Evolutionary conservation across 35 echinoderm and acorn worm genomes (phyloP), one percentile per base, ranked within the genome.

Genomic region (Ophiothrix spiculata): DNA sequence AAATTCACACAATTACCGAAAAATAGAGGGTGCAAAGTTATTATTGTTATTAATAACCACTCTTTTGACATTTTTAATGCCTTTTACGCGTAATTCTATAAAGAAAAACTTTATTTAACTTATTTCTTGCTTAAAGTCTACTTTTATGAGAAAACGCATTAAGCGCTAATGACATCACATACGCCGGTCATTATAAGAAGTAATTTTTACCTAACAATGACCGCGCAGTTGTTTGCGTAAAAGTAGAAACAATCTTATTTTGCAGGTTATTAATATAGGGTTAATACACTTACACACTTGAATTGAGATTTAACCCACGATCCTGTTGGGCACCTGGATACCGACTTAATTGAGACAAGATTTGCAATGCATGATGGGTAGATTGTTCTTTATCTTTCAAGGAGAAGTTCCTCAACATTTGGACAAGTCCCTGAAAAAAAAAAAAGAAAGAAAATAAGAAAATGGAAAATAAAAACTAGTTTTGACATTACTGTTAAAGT

Each of bases 381-480:
- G 75, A 81, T 64, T 98, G 91, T 56, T 98, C 91, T 40, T 82
- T 84, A 33, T 90, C 85, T 31, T 98, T 98, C 74, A 98, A 28
- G 0, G 88, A 83, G 34, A 87, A 90, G 36, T 74, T 91, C 19
- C 87, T 40, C 32, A 98, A 79, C 38, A 98, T 73, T 10, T 73
- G 56, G 1, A 98, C 81, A 49, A 98, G 77, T 33, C 93, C 91
- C 95, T 98, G 75, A 4, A 82, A 77, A 81, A 12, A 36, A 81
- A 37, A 77, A 49, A n/a, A n/a, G n/a, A n/a, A n/a, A n/a, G n/a
- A n/a, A n/a, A n/a, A n/a, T n/a, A n/a, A n/a, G n/a, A n/a, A n/a
- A n/a, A n/a, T n/a, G n/a, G n/a, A n/a, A n/a, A n/a, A n/a, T n/a
- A n/a, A n/a, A n/a, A n/a, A n/a, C n/a, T n/a, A n/a, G n/a, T n/a